Percentiles rank a stretch among this genome's conserved stretches.
These are phyloP conservation scores for Scolopax rusticola DNA, from an alignment of 2,797 vertebrate species.

Conservation along the genomic window DNA sequence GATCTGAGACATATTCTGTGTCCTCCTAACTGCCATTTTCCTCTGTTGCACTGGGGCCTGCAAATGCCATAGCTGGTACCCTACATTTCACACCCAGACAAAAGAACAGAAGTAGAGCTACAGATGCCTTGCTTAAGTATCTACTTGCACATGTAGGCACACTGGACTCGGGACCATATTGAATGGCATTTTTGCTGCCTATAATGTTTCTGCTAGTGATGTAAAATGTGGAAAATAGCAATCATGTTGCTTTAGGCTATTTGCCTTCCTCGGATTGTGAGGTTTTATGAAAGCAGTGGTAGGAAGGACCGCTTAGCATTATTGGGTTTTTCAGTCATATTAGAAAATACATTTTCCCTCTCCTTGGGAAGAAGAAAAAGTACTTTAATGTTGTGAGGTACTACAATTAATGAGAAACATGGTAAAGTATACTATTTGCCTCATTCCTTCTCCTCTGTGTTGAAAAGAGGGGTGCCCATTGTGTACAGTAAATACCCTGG, in stretches of 20 bases:
- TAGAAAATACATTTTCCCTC: background rate
- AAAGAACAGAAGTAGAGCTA: background rate
- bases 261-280: background rate
- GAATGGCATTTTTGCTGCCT: conserved; percentile 20
- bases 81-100: accelerated
- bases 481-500: background rate
- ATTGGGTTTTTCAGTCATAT: background rate
- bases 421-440: background rate
- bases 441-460: background rate
- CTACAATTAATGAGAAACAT: background rate
- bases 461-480: background rate
- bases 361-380: background rate
- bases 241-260: background rate
- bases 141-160: background rate
- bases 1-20: background rate
- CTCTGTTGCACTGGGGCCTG: background rate
- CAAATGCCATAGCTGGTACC: background rate
- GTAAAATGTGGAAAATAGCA: background rate
- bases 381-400: background rate
- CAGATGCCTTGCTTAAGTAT: background rate
- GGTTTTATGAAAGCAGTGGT: background rate
- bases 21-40: accelerated
- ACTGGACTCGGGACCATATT: background rate
- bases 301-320: background rate
- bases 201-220: background rate